A percentile compares a stretch with the other conserved stretches of the same genome.
Conservation (phyloP, 2,113 vertebrate species). For the Manacus vitellinus region DNA sequence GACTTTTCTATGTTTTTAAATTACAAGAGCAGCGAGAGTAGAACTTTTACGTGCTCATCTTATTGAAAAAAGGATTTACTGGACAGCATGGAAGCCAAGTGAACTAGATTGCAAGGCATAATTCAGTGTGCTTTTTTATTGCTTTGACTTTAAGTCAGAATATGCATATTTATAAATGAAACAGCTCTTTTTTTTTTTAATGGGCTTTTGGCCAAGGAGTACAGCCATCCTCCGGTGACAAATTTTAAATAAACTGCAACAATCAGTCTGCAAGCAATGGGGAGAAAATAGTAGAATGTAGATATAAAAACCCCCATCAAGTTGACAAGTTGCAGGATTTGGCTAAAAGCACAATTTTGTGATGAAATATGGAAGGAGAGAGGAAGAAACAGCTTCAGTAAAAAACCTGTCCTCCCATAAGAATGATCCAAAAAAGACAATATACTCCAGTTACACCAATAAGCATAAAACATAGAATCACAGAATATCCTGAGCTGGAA, state of each 20-base stretch:
- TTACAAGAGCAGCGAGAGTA: not conserved
- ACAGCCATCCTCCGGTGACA: not conserved
- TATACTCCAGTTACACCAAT: not conserved
- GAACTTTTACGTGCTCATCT: not conserved
- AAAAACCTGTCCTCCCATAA: not conserved
- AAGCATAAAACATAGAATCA: not conserved
- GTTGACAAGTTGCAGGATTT: not conserved
- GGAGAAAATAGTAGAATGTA: not conserved
- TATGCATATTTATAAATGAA: not conserved
- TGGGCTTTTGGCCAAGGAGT: fast-evolving
- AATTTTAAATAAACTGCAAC: not conserved
- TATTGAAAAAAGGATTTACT: not conserved
- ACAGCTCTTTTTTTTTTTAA: not conserved
- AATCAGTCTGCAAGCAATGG: not conserved
- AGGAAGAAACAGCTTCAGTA: not conserved
- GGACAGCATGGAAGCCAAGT: not conserved
- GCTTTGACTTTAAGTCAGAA: not conserved
- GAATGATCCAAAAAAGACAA: not conserved
- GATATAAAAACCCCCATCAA: not conserved
- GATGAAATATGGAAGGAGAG: not conserved
- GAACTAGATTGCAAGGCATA: not conserved
- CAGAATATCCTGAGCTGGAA: not conserved
- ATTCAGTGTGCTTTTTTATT: not conserved
- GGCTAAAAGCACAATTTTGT: not conserved
- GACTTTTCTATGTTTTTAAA: not conserved